Evolutionary conservation across 2,888 invertebrate genomes (phyloP).

Genomic region (Acleris sparsana): DNA sequence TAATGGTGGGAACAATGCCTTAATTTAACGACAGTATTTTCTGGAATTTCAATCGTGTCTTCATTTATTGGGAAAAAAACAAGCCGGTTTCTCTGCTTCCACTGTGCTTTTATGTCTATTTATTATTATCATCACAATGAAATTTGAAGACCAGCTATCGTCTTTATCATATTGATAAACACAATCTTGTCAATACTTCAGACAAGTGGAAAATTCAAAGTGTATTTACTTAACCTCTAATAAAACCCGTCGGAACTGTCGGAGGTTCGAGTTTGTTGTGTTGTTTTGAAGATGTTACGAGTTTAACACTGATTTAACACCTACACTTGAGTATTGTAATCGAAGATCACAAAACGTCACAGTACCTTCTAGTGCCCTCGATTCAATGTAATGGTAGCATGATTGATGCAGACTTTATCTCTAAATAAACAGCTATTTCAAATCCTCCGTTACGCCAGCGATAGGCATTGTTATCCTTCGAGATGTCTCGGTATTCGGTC

Average conservation of each 20-base stretch:
- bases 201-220: background rate
- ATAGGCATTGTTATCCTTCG: slow-evolving; percentile 31
- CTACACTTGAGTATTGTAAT: too few species aligned
- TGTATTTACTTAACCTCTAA: too few species aligned
- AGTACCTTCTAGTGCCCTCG: background rate
- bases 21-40: slow-evolving; percentile 21
- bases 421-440: slow-evolving; percentile 20
- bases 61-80: too few species aligned
- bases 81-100: too few species aligned
- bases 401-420: slow-evolving; percentile 33
- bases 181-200: background rate
- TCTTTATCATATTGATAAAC: background rate
- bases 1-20: slow-evolving; percentile 24
- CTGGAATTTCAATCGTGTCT: background rate
- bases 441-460: slow-evolving; percentile 30
- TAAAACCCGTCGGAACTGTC: too few species aligned
- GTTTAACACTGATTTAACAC: too few species aligned
- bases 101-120: background rate
- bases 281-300: too few species aligned
- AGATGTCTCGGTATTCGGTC: slow-evolving; percentile 17
- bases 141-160: background rate
- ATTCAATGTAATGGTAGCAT: slow-evolving; percentile 23
- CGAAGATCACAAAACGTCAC: too few species aligned
- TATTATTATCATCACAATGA: background rate
- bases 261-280: too few species aligned